These are phyloP conservation scores for Scleropages formosus DNA, from an alignment of 2,797 vertebrate species.

Conservation along the genomic window DNA sequence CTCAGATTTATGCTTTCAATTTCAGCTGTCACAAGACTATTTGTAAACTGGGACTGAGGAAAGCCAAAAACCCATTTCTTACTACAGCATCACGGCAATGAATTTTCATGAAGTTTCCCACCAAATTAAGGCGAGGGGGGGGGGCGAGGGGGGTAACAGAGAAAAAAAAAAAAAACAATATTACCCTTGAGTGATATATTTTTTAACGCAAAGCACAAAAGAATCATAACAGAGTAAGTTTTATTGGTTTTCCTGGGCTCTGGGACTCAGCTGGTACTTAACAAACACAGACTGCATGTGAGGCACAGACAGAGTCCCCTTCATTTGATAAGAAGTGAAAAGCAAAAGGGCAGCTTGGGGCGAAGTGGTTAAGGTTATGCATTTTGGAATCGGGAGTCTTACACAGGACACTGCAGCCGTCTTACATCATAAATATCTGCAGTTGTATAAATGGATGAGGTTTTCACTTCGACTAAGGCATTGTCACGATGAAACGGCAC, in stretches of 20 bases:
- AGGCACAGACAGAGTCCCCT: not conserved
- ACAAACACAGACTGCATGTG: constrained; percentile 37
- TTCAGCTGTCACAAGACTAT: constrained; percentile 34
- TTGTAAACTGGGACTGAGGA: constrained; percentile 50
- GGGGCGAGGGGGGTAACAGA: too few species aligned
- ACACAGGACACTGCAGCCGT: not conserved
- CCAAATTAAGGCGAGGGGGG: too few species aligned
- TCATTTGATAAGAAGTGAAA: constrained; percentile 29
- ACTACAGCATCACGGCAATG: constrained; percentile 54
- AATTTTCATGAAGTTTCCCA: constrained; percentile 39
- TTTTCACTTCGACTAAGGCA: too few species aligned
- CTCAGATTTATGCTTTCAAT: constrained; percentile 57
- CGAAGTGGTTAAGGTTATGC: not conserved
- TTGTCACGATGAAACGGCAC: too few species aligned
- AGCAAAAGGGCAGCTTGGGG: constrained; percentile 26
- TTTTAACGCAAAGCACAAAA: constrained; percentile 40
- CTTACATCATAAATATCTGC: too few species aligned
- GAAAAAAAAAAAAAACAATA: constrained; percentile 52
- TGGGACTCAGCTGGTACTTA: constrained; percentile 40
- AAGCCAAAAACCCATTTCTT: constrained; percentile 55
- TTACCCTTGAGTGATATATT: constrained; percentile 45
- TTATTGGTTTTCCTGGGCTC: constrained; percentile 17
- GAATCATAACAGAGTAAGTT: too few species aligned
- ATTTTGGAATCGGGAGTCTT: constrained; percentile 36
- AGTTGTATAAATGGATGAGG: too few species aligned